Evolutionary conservation across 2,797 vertebrate species (phyloP), one percentile per base, ranked within the genome.

Genomic region (Percopsis omiscomaycus): DNA sequence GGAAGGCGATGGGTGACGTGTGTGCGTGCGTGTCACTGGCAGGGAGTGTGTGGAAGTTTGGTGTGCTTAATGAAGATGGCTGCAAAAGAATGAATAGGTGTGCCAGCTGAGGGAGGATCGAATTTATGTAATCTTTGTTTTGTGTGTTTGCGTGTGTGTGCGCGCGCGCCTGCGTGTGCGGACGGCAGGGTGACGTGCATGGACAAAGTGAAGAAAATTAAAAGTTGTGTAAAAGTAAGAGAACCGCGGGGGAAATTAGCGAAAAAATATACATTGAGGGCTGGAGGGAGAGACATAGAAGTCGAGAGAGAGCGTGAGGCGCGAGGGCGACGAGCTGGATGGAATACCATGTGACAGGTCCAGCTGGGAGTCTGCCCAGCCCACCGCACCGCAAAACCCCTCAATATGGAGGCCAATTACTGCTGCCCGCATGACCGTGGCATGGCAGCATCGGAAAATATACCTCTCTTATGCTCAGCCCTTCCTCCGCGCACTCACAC

Each of bases 341-440:
- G 89, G 85, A 86, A 93, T 92, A 88, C 89, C 91, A 91, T 92
- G 87, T 93, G 91, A 93, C 92, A 92, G 88, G 89, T 92, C 91
- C 92, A 93, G 89, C 91, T 93, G 92, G 92, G 90, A 89, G 86
- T 80, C 86, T 89, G 91, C 89, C 89, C 91, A 84, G 89, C 89
- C 90, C 81, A 85, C 89, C 90, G 90, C 89, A 88, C 84, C 79
- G 80, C 90, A 92, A 92, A 89, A 92, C 88, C 89, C 87, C 89
- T 91, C 91, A 92, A 93, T 92, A 93, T 92, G 92, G 91, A 90
- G 84, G 88, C 91, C 91, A 93, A 93, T 93, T 92, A 93, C 88
- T 90, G 90, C 89, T 91, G 91, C 91, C 91, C 89, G 90, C 90
- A 83, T 92, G 91, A 92, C 89, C 90, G 87, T 88, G 84, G 88